These are phyloP conservation scores for Eumerus sabulonum DNA, from an alignment of 2,888 invertebrate genomes.

Conservation along the genomic window DNA sequence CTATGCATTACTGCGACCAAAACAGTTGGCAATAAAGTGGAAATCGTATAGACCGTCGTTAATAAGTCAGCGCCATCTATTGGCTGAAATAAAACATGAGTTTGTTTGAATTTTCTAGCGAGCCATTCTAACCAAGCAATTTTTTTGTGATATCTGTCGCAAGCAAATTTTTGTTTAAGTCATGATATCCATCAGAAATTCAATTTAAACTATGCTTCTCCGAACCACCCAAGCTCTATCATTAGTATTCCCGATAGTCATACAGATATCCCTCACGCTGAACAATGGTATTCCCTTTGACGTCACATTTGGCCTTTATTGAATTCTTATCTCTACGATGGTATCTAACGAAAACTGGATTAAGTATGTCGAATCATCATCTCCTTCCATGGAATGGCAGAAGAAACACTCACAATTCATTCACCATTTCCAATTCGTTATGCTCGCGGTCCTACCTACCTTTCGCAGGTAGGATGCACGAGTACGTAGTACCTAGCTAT, in stretches of 20 bases:
- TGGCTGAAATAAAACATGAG: too few species aligned
- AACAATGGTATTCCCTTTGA: not conserved
- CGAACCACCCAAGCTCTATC: too few species aligned
- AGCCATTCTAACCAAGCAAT: too few species aligned
- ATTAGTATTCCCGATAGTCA: too few species aligned
- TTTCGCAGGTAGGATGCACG: conserved; percentile 2
- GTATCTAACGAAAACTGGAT: conserved; percentile 19
- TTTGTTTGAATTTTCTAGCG: not conserved
- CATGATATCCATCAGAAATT: too few species aligned
- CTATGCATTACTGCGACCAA: too few species aligned
- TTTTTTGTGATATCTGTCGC: too few species aligned
- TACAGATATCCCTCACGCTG: not conserved
- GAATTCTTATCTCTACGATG: conserved; percentile 24
- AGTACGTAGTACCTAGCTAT: not conserved
- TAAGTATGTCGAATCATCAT: conserved; percentile 23
- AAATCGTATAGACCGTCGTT: too few species aligned
- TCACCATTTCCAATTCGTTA: conserved; percentile 32
- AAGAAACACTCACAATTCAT: conserved; percentile 42
- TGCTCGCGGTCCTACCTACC: conserved; percentile 11
- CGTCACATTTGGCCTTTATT: conserved; percentile 29
- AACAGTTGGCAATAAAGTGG: too few species aligned
- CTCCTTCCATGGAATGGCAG: conserved; percentile 1
- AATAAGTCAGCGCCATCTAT: too few species aligned
- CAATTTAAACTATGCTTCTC: too few species aligned
- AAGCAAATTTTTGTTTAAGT: too few species aligned